These are phyloP conservation scores for Serranus cabrilla DNA, from an alignment of 2,797 vertebrate species.

Conservation along the genomic window DNA sequence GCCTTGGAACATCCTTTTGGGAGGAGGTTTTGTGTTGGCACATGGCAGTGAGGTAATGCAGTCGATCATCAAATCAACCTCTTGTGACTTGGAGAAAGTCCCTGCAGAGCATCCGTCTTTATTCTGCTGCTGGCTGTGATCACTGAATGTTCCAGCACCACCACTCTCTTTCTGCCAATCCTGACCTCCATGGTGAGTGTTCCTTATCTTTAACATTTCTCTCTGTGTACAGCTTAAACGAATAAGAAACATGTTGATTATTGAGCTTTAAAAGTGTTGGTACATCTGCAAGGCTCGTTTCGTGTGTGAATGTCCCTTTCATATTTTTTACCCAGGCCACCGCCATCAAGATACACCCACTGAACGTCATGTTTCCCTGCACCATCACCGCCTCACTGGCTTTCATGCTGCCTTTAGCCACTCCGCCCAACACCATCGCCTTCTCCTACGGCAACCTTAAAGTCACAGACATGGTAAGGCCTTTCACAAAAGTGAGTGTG, in stretches of 20 bases:
- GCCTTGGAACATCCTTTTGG: constrained; percentile 91
- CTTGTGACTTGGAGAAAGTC: constrained; percentile 84
- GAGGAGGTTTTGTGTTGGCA: constrained; percentile 92
- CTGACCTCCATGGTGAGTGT: constrained; percentile 89
- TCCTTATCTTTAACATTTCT: not conserved
- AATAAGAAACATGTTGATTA: not conserved
- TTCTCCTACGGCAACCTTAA: constrained; percentile 92
- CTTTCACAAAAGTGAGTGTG: constrained; percentile 17
- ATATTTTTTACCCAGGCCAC: constrained; percentile 80
- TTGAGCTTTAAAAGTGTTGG: not conserved
- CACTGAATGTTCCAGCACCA: constrained; percentile 92
- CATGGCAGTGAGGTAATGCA: constrained; percentile 89
- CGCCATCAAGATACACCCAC: constrained; percentile 89
- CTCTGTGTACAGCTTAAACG: not conserved
- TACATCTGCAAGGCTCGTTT: not conserved
- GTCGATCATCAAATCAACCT: constrained; percentile 59
- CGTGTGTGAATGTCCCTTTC: not conserved
- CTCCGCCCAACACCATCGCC: constrained; percentile 92
- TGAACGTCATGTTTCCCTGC: constrained; percentile 90
- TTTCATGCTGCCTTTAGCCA: constrained; percentile 95
- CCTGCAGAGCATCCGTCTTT: constrained; percentile 80
- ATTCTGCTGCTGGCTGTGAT: constrained; percentile 86
- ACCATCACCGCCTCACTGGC: constrained; percentile 90
- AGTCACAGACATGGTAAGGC: constrained; percentile 90
- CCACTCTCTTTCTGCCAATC: constrained; percentile 91